These are phyloP conservation scores for Drosophila cyrtoloma DNA, from an alignment of 2,888 invertebrate species.

Conservation along the genomic window DNA sequence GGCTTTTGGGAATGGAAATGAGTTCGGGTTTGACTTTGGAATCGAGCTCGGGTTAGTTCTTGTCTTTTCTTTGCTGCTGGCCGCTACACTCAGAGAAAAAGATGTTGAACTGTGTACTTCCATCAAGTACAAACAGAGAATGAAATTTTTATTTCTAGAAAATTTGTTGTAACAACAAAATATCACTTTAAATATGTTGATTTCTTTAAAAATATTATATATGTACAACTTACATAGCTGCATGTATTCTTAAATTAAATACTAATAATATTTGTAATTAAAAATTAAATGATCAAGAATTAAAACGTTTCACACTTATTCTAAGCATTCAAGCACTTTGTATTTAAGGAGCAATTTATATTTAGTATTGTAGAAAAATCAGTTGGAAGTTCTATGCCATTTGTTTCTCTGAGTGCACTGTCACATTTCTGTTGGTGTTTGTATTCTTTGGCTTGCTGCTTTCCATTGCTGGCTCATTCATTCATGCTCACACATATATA, in stretches of 20 bases:
- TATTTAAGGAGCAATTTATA: not conserved
- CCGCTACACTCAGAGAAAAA: not conserved
- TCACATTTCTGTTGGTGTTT: conserved; percentile 24
- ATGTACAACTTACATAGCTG: too few relatives aligned
- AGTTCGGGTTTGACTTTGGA: conserved; percentile 22
- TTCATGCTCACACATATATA: conserved; percentile 40
- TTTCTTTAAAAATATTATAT: too few relatives aligned
- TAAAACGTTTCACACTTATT: not conserved
- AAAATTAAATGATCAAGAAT: not conserved
- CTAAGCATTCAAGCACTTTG: not conserved
- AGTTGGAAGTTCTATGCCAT: not conserved
- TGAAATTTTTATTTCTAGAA: not conserved
- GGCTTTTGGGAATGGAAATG: conserved; percentile 33
- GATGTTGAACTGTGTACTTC: not conserved
- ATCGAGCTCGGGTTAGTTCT: conserved; percentile 34
- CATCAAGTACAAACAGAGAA: not conserved
- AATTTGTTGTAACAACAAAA: not conserved
- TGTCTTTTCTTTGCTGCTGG: conserved; percentile 37
- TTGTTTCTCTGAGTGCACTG: conserved; percentile 9
- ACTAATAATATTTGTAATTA: not conserved
- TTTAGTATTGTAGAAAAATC: not conserved
- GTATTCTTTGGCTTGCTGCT: conserved; percentile 42
- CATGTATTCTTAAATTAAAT: not conserved
- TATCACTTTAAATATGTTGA: not conserved
- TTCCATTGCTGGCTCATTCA: conserved; percentile 41